These are phyloP conservation scores for Calosoma granatense DNA, from an alignment of 1,140 invertebrate species.

Conservation along the genomic window DNA sequence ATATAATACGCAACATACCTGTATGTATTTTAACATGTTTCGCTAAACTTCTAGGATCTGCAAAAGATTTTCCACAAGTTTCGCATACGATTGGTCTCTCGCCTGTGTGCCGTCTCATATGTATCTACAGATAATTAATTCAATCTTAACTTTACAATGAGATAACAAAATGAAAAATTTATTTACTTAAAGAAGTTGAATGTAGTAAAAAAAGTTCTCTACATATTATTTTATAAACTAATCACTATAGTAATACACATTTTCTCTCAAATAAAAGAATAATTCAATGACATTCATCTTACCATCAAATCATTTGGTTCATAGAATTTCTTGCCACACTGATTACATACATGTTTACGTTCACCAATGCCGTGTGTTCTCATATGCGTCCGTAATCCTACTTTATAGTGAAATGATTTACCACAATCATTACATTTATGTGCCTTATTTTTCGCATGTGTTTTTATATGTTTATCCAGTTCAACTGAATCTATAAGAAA, in stretches of 20 bases:
- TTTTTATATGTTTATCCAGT: not conserved
- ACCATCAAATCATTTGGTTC: constrained; percentile 18
- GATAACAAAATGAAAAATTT: not conserved
- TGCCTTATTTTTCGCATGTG: not conserved
- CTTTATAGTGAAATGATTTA: not conserved
- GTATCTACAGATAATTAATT: constrained; percentile 9
- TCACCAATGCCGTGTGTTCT: constrained; percentile 10
- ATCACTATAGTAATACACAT: no score
- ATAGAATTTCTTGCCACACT: constrained; percentile 18
- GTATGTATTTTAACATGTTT: constrained; percentile 8
- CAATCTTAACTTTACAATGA: not conserved
- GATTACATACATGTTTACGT: constrained; percentile 12
- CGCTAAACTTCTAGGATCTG: not conserved
- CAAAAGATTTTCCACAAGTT: constrained; percentile 10
- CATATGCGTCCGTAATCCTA: constrained; percentile 9
- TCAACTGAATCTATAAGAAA: not conserved
- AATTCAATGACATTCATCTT: not conserved
- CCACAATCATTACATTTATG: not conserved
- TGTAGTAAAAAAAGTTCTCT: not conserved
- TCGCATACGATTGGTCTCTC: not conserved
- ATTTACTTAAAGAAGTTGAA: not conserved
- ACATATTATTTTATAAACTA: not conserved
- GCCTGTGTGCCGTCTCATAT: constrained; percentile 3
- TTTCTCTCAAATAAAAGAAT: not conserved
- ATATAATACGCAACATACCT: not conserved